phyloP scores from a whole-genome alignment of 2,797 vertebrate genomes.

The Hafferia zeledoni region DNA sequence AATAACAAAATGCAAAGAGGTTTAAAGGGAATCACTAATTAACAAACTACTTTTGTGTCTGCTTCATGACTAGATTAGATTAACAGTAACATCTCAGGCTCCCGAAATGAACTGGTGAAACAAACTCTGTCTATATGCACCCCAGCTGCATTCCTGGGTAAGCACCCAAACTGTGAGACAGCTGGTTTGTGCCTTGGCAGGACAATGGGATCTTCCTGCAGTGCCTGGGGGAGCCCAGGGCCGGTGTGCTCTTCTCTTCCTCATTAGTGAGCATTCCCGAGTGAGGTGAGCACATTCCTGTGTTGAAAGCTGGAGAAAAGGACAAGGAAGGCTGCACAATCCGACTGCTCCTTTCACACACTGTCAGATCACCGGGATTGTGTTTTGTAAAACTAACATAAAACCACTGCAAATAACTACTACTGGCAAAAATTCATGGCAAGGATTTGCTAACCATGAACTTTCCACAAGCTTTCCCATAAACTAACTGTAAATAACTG shows the following conservation, averaged over 20 bases:
- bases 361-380: fast-evolving
- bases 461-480: not conserved
- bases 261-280: not conserved
- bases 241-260: not conserved
- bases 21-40: not conserved
- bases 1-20: not conserved
- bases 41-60: not conserved
- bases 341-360: not conserved
- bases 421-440: not conserved
- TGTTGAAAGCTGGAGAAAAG: not conserved
- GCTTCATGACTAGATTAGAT: not conserved
- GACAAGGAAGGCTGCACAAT: not conserved
- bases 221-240: not conserved
- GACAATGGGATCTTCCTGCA: not conserved
- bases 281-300: not conserved
- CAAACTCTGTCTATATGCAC: not conserved
- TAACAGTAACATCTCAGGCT: not conserved
- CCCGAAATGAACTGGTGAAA: not conserved
- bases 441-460: not conserved
- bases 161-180: not conserved
- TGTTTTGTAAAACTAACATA: not conserved
- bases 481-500: not conserved
- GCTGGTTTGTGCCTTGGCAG: not conserved
- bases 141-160: not conserved
- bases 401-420: not conserved